Evolutionary conservation across 2,797 vertebrate species (phyloP).

Genomic region (Pangasius mekongensis): DNA sequence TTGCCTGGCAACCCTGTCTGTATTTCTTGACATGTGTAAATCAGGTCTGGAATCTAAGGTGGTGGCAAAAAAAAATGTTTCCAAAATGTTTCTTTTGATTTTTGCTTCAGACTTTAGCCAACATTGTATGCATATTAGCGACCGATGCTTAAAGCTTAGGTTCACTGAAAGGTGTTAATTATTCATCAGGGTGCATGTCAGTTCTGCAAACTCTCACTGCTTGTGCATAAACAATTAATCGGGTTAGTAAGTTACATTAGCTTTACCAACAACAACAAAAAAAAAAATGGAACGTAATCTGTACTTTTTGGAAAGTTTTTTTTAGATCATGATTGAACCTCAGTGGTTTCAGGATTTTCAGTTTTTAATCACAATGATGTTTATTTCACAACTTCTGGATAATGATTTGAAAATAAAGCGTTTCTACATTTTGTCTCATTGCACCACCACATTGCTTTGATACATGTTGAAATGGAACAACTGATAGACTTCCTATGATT

Average conservation of each 20-base stretch:
- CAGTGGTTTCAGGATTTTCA: background rate
- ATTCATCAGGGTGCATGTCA: too few relatives aligned
- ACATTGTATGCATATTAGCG: background rate
- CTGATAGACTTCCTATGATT: background rate
- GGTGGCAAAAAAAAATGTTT: too few relatives aligned
- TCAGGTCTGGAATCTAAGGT: too few relatives aligned
- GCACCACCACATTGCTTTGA: background rate
- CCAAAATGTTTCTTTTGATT: background rate
- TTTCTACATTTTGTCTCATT: background rate
- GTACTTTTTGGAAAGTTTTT: too few relatives aligned
- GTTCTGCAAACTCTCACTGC: too few relatives aligned
- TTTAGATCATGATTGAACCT: too few relatives aligned
- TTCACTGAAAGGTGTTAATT: background rate
- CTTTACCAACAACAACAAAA: too few relatives aligned
- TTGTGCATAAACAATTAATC: background rate
- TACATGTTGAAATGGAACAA: background rate
- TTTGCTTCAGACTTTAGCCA: background rate
- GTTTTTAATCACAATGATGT: background rate
- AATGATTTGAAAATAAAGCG: too few relatives aligned
- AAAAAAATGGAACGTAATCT: too few relatives aligned
- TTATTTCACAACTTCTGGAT: background rate
- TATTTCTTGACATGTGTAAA: too few relatives aligned
- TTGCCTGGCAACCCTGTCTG: background rate
- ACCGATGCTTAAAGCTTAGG: background rate
- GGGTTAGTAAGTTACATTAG: background rate